phyloP scores from a whole-genome alignment of 2,888 invertebrate genomes.

The Luperina testacea region DNA sequence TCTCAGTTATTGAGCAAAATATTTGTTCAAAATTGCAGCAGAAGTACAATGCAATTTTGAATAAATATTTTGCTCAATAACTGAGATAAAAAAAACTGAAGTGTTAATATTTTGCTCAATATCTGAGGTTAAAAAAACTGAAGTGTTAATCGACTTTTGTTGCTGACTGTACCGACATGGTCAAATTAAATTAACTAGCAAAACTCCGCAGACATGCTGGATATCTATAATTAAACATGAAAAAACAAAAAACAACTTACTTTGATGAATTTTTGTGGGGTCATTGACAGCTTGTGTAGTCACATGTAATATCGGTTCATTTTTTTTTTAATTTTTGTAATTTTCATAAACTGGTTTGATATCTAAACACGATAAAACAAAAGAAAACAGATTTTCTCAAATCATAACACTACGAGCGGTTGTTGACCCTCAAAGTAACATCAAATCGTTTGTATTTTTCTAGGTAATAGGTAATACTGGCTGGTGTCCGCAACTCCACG shows the following conservation, averaged over 20 bases:
- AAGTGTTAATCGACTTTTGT: too few relatives aligned
- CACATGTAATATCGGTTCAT: neutral
- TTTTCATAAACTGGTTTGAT: neutral
- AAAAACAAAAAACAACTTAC: neutral
- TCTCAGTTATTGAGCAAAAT: too few relatives aligned
- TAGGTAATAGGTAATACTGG: too few relatives aligned
- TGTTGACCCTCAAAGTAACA: neutral
- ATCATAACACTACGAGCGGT: neutral
- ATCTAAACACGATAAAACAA: neutral
- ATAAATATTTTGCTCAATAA: too few relatives aligned
- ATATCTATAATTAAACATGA: neutral
- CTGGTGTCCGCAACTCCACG: too few relatives aligned
- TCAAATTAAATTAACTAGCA: neutral
- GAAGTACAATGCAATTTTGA: too few relatives aligned
- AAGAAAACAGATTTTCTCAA: neutral
- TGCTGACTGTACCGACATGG: neutral
- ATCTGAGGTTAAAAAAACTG: too few relatives aligned
- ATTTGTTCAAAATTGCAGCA: too few relatives aligned
- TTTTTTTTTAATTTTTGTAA: neutral
- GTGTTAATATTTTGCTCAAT: too few relatives aligned
- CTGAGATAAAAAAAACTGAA: too few relatives aligned
- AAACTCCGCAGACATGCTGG: neutral
- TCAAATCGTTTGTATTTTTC: too few relatives aligned
- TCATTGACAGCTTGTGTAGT: neutral
- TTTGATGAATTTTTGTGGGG: neutral